Percentiles rank a stretch among this genome's conserved stretches.
phyloP scores from a whole-genome alignment of 1,140 invertebrate species.

The Ptiloglossa arizonensis region DNA sequence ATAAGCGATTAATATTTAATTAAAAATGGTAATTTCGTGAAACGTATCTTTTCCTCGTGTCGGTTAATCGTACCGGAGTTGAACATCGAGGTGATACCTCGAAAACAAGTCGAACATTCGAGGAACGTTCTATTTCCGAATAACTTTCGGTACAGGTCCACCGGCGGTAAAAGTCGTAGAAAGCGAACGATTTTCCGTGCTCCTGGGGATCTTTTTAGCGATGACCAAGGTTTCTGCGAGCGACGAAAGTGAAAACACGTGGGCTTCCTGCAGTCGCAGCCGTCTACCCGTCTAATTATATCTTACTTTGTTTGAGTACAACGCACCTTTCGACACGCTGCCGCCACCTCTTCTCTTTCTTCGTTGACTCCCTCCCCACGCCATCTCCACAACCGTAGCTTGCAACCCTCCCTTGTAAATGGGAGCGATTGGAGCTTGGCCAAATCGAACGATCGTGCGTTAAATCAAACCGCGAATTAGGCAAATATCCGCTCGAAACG shows the following conservation, averaged over 20 bases:
- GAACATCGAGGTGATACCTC: not conserved
- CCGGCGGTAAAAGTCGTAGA: conserved; percentile 47
- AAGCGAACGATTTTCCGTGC: conserved; percentile 56
- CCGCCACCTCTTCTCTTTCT: conserved; percentile 57
- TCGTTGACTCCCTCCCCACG: conserved; percentile 49
- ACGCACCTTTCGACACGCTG: conserved; percentile 79
- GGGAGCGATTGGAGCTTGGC: conserved; percentile 66
- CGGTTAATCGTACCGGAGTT: not conserved
- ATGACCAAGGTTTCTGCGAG: conserved; percentile 60
- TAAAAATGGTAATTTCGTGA: too few relatives aligned
- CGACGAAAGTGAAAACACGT: conserved; percentile 66
- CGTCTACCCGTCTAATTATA: conserved; percentile 77
- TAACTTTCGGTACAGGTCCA: conserved; percentile 36
- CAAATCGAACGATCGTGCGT: conserved; percentile 73
- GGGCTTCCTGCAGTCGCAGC: conserved; percentile 61
- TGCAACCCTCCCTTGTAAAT: not conserved
- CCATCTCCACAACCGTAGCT: conserved; percentile 1
- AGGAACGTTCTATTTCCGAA: conserved; percentile 49
- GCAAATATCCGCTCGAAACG: conserved; percentile 48
- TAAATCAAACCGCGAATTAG: conserved; percentile 70
- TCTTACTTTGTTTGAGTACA: conserved; percentile 81
- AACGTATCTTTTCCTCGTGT: too few relatives aligned
- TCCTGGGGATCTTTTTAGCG: conserved; percentile 62
- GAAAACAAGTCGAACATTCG: conserved; percentile 30
- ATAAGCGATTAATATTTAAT: too few relatives aligned